Evolutionary conservation across 2,888 invertebrate genomes (phyloP), one percentile per base, ranked within the genome.

Genomic region (Netelia inedita): DNA sequence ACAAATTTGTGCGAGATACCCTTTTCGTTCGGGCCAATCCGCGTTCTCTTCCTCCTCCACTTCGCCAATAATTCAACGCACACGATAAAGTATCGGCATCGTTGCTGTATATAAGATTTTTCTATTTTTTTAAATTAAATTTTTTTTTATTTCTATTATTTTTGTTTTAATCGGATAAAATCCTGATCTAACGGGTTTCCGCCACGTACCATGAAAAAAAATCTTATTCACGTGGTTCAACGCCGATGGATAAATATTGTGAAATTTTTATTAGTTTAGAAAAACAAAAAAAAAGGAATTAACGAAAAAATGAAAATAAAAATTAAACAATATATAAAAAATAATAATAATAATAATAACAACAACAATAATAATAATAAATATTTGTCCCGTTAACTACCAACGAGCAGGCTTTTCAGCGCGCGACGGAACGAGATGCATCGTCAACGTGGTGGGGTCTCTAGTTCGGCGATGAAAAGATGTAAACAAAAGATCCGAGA

Each of bases 401-500:
- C 28, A 5, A 28, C 28, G 28, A 28, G 28, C 28, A 28, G 28
- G 3, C 3, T 28, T 28, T 28, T 28, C 28, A 28, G 28, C 19
- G 9, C 10, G 35, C 19, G 11, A 35, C 16, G 53, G 53, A 53
- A n/a, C 11, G 16, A 71, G 72, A 65, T 71, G 35, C 59, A 55
- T 43, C 28, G 46, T 43, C 46, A 28, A 28, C 50, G 78, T 16
- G 53, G 21, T 50, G 71, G 8, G 9, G 19, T 50, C 23, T 5
- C 59, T 79, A 69, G 53, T 53, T 66, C 46, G 65, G 71, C 59
- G 82, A 79, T 79, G 83, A 71, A 86, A 88, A 89, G 82, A 88
- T 88, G 88, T 88, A 89, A 88, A 89, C 89, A 88, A 88, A 84
- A 59, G 75, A 76, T 69, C 59, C 35, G 53, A 43, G 21, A 74